Evolutionary conservation across 2,888 invertebrate species (phyloP), one percentile per base, ranked within the genome.

Genomic region (Dasypogon diadema): DNA sequence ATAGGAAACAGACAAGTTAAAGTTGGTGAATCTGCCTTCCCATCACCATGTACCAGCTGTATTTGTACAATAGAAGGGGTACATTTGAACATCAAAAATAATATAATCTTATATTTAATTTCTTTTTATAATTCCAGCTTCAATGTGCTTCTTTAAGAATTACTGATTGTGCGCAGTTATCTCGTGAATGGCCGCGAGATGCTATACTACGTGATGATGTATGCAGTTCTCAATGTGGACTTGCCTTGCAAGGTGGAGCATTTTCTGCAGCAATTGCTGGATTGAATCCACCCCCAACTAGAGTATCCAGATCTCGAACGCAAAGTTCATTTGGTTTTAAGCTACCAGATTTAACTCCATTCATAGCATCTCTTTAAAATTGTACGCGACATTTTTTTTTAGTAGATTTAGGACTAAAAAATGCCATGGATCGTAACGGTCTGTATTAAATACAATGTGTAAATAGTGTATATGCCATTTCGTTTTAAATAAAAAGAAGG

Each of bases 31-130:
- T 93, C 94, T 0, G 93, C 93, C 21, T 93, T 96, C 87, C 95
- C 95, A 0, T 92, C 93, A n/a, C 96, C 96, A 2, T 96, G 96
- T 83, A 96, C 95, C 0, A 94, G 94, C 74, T 96, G 96, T 83
- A 92, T 95, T 76, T 96, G 96, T 83, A 92, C 94, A 6, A 87
- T 88, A 16, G 94, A 95, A 87, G 96, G 96, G 83, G 95, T 95
- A 87, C 91, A 91, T 89, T 24, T 14, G 8, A 60, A 37, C 16
- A 34, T 18, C n/a, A 26, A 21, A 22, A 48, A 22, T 42, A 42
- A 34, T 48, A 30, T n/a, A 16, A 18, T 12, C 8, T 63, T 58
- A 55, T 30, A 21, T 3, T 48, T 56, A 55, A 60, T 76, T 30
- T 18, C 34, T 37, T 24, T 30, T n/a, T 63, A n/a, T 51, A 46